Conservation (phyloP, 1,140 invertebrate species). For the Dreissena polymorpha region DNA sequence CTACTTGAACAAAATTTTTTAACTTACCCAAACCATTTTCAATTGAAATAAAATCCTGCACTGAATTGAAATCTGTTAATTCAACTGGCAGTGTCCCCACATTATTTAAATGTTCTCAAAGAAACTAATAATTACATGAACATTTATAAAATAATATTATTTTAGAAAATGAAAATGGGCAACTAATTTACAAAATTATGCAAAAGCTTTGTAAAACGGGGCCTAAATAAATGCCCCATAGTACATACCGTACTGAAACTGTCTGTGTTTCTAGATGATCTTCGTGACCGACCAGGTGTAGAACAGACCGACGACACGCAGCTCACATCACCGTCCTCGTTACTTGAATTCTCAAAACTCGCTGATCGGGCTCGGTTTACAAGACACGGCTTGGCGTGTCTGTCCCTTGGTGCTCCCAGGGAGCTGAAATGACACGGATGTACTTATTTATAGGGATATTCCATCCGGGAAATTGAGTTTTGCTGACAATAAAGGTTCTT, state of each 20-base stretch:
- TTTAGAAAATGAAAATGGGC: too few species aligned
- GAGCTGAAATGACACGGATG: slow-evolving; percentile 67
- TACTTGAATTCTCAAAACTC: slow-evolving; percentile 74
- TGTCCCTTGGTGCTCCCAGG: slow-evolving; percentile 81
- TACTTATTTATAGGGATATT: slow-evolving; percentile 4
- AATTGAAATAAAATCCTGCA: too few species aligned
- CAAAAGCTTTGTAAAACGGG: too few species aligned
- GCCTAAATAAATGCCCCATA: too few species aligned
- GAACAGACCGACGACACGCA: slow-evolving; percentile 64
- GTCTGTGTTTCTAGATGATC: slow-evolving; percentile 18
- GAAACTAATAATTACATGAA: too few species aligned
- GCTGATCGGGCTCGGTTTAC: slow-evolving; percentile 82
- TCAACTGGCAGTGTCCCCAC: too few species aligned
- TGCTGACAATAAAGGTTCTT: not conserved
- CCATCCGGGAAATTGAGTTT: not conserved
- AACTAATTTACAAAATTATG: too few species aligned
- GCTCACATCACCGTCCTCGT: slow-evolving; percentile 78
- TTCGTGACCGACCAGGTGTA: slow-evolving; percentile 27
- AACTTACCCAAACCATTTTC: too few species aligned
- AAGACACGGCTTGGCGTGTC: slow-evolving; percentile 89
- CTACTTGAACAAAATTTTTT: too few species aligned
- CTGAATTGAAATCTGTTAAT: too few species aligned
- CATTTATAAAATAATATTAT: too few species aligned
- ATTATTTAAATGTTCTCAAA: too few species aligned
- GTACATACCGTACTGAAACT: not conserved